Evolutionary conservation across 2,113 vertebrate genomes (phyloP).

Genomic region (Pollachius pollachius): DNA sequence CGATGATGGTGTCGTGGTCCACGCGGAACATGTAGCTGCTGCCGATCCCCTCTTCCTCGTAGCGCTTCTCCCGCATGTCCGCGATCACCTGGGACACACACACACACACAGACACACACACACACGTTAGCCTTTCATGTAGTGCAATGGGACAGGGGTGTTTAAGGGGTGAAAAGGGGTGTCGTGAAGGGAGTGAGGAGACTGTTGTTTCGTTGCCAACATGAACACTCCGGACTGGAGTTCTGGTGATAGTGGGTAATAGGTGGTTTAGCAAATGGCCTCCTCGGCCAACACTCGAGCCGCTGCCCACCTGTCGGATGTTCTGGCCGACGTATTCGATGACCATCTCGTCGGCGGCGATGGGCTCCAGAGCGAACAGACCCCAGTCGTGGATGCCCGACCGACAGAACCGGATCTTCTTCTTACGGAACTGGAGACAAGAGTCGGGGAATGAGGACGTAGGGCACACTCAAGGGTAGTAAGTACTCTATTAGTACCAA

Average conservation of each 20-base stretch:
- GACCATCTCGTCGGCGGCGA: slow-evolving; percentile 98
- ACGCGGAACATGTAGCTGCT: slow-evolving; percentile 99
- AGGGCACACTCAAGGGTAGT: not conserved
- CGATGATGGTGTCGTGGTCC: slow-evolving; percentile 98
- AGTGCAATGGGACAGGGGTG: too few species aligned
- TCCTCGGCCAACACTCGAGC: too few species aligned
- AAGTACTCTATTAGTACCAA: too few species aligned
- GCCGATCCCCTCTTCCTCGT: slow-evolving; percentile 95
- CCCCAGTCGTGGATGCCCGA: slow-evolving; percentile 99
- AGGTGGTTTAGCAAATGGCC: too few species aligned
- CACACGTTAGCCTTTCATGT: too few species aligned
- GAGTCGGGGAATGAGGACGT: not conserved
- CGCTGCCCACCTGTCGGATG: slow-evolving; percentile 87
- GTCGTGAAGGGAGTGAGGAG: too few species aligned
- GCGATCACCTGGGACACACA: slow-evolving; percentile 85
- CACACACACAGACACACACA: not conserved
- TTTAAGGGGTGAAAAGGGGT: too few species aligned
- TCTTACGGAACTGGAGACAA: slow-evolving; percentile 89
- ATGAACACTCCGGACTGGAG: too few species aligned
- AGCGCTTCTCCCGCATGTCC: slow-evolving; percentile 97
- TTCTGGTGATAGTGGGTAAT: too few species aligned
- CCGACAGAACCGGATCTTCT: slow-evolving; percentile 95
- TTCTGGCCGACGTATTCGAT: slow-evolving; percentile 98
- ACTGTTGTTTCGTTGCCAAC: too few species aligned
- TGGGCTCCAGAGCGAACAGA: slow-evolving; percentile 96